A percentile compares a stretch with the other conserved stretches of the same genome.
phyloP scores from a whole-genome alignment of 2,888 invertebrate species.

The Drosophila melanosoma region DNA sequence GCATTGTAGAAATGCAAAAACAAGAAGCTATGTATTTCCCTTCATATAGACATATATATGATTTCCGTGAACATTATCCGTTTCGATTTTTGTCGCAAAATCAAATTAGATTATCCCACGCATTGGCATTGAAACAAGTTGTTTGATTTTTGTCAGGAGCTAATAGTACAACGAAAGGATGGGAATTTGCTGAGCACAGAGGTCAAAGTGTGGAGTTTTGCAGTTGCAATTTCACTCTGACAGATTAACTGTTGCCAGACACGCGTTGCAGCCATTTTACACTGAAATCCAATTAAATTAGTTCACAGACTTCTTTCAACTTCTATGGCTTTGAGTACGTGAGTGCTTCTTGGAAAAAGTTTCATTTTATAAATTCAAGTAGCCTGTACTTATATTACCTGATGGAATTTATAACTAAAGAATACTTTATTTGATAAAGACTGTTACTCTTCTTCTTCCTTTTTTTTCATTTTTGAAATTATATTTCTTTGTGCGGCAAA shows the following conservation, averaged over 20 bases:
- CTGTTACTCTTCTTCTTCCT: neutral
- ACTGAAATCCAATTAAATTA: slow-evolving; percentile 36
- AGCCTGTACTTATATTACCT: slow-evolving; percentile 1
- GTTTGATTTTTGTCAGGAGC: slow-evolving; percentile 42
- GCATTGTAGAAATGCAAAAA: slow-evolving; percentile 20
- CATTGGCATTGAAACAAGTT: slow-evolving; percentile 50
- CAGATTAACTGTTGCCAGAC: slow-evolving; percentile 47
- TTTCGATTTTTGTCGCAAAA: slow-evolving; percentile 46
- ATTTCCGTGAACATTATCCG: slow-evolving; percentile 14
- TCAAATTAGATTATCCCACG: slow-evolving; percentile 60
- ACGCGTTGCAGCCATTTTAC: slow-evolving; percentile 27
- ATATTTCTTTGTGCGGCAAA: neutral
- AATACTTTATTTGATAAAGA: slow-evolving; percentile 6
- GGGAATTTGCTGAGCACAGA: neutral
- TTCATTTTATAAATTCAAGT: neutral
- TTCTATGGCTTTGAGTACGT: slow-evolving; percentile 4
- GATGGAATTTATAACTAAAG: neutral
- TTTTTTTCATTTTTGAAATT: neutral
- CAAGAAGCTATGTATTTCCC: neutral
- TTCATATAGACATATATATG: slow-evolving; percentile 1
- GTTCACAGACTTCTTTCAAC: slow-evolving; percentile 11
- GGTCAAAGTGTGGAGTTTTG: slow-evolving; percentile 11
- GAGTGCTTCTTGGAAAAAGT: neutral
- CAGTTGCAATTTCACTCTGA: slow-evolving; percentile 37
- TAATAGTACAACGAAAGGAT: neutral